Base-by-base conservation (phyloP, 2,797 vertebrate genomes). In the Merluccius polli region DNA sequence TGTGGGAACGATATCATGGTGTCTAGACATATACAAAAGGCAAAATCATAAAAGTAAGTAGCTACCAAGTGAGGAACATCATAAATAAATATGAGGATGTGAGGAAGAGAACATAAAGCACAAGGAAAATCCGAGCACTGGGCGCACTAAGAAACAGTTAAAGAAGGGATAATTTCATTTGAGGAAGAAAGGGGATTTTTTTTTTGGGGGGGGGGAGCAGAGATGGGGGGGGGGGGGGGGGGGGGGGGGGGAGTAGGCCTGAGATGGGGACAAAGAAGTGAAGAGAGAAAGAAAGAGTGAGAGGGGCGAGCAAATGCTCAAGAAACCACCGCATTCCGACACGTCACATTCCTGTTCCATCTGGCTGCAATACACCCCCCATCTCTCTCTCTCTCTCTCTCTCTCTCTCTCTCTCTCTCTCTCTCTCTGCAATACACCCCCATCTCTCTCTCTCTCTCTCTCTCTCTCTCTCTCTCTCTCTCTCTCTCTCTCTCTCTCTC, bases 311-410 rank as follows among this genome's bases (percentile, higher is more conserved):
- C 86, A 86, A 76, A 77, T 31, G 74, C 80, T 86, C n/a, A 59
- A 86, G 87, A 88, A 87, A 89, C 89, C 87, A 79, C 88, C 82
- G 82, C 92, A 94, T 94, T 94, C 93, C 91, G 77, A 92, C 92
- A 91, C 86, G 87, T 94, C 91, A 93, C 91, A 94, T 94, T 94
- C 93, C 91, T 92, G 84, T 87, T 92, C 93, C 94, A 94, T 94
- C 94, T 94, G 94, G 92, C 92, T 93, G 91, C 92, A 93, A 94
- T 92, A 92, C 92, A 93, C 88, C 79, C 83, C 85, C 59, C 81
- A 87, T 89, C 82, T 88, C 77, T 27, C 29, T 29, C 27, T 44
- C 8, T 31, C 24, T 27, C 70, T n/a, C 70, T 13, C 33, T 36
- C 69, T 18, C 31, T 38, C 36, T 38, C 10, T 12, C 10, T 12